Evolutionary conservation across 2,888 invertebrate species (phyloP).

Genomic region (Sepioteuthis lessoniana): DNA sequence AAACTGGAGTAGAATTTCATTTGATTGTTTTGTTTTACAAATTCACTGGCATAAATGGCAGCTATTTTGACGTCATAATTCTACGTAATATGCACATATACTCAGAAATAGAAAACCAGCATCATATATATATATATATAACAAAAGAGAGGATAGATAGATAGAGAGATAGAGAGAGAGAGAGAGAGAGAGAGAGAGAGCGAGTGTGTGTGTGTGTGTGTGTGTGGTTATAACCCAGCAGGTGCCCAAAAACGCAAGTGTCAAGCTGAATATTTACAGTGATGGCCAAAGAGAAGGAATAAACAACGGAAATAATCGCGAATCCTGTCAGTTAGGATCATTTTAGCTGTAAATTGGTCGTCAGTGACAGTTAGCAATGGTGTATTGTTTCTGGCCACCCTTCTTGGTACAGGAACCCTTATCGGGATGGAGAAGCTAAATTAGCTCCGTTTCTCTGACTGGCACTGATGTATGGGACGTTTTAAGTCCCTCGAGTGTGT

Average conservation of each 20-base stretch:
- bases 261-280: not conserved
- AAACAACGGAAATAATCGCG: not conserved
- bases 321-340: not conserved
- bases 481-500: slow-evolving; percentile 2
- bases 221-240: not conserved
- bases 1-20: no score
- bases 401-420: not conserved
- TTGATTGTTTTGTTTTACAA: no score
- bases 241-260: not conserved
- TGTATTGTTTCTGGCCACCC: not conserved
- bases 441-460: not conserved
- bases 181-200: not conserved
- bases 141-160: no score
- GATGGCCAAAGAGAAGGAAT: not conserved
- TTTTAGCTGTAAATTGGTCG: not conserved
- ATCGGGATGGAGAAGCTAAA: not conserved
- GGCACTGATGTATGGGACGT: slow-evolving; percentile 2
- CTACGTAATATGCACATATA: no score
- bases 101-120: no score
- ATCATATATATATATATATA: no score
- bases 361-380: not conserved
- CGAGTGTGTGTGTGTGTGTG: not conserved
- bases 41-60: no score
- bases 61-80: no score
- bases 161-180: no score